Conservation (phyloP, 92 coral and sea anemone genomes). For the Epizoanthus fatuus region DNA sequence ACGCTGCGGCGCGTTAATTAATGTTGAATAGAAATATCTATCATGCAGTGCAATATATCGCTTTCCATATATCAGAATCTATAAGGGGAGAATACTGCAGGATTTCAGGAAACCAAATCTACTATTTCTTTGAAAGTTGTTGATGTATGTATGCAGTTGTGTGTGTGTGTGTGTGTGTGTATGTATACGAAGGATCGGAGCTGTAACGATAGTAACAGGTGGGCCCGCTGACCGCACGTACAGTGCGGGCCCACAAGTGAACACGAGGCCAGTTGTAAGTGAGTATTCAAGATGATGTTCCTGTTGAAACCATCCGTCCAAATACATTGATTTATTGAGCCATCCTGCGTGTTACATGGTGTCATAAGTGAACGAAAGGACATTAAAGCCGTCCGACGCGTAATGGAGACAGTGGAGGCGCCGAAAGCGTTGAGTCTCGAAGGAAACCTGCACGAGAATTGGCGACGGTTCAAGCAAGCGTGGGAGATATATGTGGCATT, state of each 20-base stretch:
- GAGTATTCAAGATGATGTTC: too few relatives aligned
- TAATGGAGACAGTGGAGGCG: neutral
- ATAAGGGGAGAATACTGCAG: too few relatives aligned
- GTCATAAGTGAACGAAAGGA: neutral
- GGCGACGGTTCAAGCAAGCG: neutral
- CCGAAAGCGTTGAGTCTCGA: neutral
- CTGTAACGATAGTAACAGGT: neutral
- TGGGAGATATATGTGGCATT: neutral
- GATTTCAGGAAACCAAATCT: too few relatives aligned
- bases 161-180: too few relatives aligned
- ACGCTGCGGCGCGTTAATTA: too few relatives aligned
- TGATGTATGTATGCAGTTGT: too few relatives aligned
- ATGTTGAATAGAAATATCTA: too few relatives aligned
- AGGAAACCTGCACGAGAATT: neutral
- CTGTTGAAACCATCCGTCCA: too few relatives aligned
- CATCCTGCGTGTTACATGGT: neutral
- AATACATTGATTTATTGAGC: neutral
- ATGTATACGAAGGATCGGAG: too few relatives aligned
- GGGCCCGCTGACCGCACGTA: neutral
- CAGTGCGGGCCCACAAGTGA: neutral
- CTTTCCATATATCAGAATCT: too few relatives aligned
- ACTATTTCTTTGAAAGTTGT: too few relatives aligned
- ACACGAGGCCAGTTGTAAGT: neutral
- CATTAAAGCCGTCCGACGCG: neutral
- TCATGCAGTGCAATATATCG: too few relatives aligned